These are phyloP conservation scores for Synergus itoensis DNA, from an alignment of 2,888 invertebrate species.

Conservation along the genomic window DNA sequence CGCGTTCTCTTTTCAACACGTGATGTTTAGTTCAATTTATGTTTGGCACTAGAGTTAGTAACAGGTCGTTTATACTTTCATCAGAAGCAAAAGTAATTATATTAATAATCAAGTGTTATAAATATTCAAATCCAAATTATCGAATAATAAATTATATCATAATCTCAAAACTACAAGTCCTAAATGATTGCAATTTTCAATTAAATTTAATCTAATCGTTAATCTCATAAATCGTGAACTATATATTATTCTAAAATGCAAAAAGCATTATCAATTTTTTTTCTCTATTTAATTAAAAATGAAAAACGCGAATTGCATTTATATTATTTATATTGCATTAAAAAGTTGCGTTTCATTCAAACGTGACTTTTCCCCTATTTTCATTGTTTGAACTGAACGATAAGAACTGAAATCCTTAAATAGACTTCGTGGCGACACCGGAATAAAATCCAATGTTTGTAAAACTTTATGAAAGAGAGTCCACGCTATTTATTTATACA, in stretches of 20 bases:
- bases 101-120: background rate
- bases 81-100: background rate
- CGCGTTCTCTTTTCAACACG: background rate
- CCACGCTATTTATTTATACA: background rate
- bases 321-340: too few relatives aligned
- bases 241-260: background rate
- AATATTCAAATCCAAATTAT: background rate
- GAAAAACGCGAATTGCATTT: background rate
- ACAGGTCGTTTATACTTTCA: conserved; percentile 1
- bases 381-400: background rate
- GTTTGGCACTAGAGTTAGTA: background rate
- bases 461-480: background rate
- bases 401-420: background rate
- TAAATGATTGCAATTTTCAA: background rate
- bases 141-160: background rate
- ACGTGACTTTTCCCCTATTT: background rate
- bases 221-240: background rate
- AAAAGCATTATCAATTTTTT: too few relatives aligned
- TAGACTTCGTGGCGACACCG: background rate
- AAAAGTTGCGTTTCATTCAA: background rate
- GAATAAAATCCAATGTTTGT: background rate
- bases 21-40: background rate
- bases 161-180: background rate
- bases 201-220: background rate
- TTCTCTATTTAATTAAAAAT: background rate